Percentiles rank a stretch among this genome's conserved stretches.
Evolutionary conservation across 2,888 invertebrate species (phyloP).

Genomic region (Hecatera dysodea): DNA sequence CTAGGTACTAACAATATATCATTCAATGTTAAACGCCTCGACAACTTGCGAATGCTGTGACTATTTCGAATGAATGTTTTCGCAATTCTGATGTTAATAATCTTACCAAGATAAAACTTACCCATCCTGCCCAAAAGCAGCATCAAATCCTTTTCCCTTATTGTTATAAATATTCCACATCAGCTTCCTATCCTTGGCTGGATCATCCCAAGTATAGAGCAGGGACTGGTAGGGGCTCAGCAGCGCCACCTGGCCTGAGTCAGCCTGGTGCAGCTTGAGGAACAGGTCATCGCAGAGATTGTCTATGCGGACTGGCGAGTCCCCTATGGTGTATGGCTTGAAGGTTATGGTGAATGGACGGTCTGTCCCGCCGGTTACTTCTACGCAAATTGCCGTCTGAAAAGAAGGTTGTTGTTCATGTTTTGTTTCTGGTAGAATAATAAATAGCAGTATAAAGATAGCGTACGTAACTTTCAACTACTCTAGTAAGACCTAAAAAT

Average conservation of each 20-base stretch:
- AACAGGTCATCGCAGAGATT: slow-evolving; percentile 96
- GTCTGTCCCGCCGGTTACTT: slow-evolving; percentile 94
- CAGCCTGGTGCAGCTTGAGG: slow-evolving; percentile 94
- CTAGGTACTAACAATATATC: too few species aligned
- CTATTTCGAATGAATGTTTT: too few species aligned
- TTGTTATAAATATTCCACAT: slow-evolving; percentile 96
- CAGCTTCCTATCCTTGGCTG: slow-evolving; percentile 93
- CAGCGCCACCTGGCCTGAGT: slow-evolving; percentile 91
- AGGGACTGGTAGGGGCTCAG: slow-evolving; percentile 94
- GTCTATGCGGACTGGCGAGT: slow-evolving; percentile 95
- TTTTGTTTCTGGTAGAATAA: not conserved
- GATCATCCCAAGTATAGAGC: slow-evolving; percentile 97
- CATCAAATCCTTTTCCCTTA: slow-evolving; percentile 93
- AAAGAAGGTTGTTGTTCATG: slow-evolving; percentile 54
- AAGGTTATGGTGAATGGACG: slow-evolving; percentile 94
- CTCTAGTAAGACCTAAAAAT: too few species aligned
- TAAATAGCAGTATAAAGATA: not conserved
- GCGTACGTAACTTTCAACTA: not conserved
- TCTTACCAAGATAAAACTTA: slow-evolving; percentile 68
- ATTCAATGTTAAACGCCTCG: too few species aligned
- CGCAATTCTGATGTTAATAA: too few species aligned
- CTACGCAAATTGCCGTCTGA: slow-evolving; percentile 93
- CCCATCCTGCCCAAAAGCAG: slow-evolving; percentile 94
- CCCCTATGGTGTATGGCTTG: slow-evolving; percentile 93
- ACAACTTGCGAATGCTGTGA: too few species aligned